Evolutionary conservation across 2,888 invertebrate species (phyloP).

Genomic region (Caenorhabditis macrosperma): DNA sequence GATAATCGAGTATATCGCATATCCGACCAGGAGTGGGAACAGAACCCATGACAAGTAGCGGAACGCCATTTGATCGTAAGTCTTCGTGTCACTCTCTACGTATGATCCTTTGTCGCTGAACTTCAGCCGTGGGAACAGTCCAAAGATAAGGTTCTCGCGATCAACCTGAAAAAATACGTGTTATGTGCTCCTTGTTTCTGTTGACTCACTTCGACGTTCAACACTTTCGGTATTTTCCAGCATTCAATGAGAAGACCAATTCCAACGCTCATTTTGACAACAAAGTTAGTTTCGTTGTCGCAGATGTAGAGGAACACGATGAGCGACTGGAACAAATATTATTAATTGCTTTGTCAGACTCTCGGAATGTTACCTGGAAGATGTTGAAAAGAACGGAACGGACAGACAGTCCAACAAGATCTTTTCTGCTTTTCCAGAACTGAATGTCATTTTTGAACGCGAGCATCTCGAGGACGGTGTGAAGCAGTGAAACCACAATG

Average conservation of each 20-base stretch:
- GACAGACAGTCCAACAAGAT: conserved; percentile 92
- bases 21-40: conserved; percentile 93
- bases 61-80: conserved; percentile 95
- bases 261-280: conserved; percentile 93
- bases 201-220: conserved; percentile 59
- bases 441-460: conserved; percentile 99
- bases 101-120: conserved; percentile 97
- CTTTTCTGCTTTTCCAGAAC: conserved; percentile 98
- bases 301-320: conserved; percentile 96
- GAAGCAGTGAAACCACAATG: conserved; percentile 92
- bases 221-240: conserved; percentile 96
- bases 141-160: conserved; percentile 84
- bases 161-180: conserved; percentile 42
- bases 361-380: conserved; percentile 85
- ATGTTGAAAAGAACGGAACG: conserved; percentile 98
- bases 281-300: conserved; percentile 98
- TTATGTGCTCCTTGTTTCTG: too few species aligned
- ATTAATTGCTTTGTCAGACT: background rate
- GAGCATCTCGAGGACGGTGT: conserved; percentile 96
- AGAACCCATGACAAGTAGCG: conserved; percentile 94
- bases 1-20: conserved; percentile 93
- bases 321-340: conserved; percentile 85
- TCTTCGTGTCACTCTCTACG: conserved; percentile 92
- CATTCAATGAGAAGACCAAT: conserved; percentile 95
- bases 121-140: conserved; percentile 87